A percentile compares a stretch with the other conserved stretches of the same genome.
Conservation (phyloP, 2,888 invertebrate species). For the Metalampra italica region DNA sequence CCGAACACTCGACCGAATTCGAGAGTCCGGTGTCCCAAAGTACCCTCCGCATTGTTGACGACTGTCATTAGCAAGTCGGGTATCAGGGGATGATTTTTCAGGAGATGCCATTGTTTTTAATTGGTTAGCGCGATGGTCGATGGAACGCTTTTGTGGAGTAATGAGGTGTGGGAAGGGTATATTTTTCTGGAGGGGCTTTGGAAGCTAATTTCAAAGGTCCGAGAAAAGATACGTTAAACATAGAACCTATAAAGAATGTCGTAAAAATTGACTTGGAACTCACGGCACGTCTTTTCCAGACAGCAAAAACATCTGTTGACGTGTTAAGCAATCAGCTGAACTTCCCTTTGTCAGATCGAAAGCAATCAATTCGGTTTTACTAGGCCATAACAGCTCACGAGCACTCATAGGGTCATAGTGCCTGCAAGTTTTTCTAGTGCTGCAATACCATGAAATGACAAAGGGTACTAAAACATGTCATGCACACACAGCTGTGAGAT, state of each 20-base stretch:
- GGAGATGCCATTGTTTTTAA: conserved; percentile 51
- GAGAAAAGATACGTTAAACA: background rate
- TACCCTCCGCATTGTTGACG: conserved; percentile 31
- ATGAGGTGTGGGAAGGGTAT: conserved; percentile 33
- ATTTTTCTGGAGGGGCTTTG: background rate
- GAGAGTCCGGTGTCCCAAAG: conserved; percentile 37
- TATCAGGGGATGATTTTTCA: conserved; percentile 36
- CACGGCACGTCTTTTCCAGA: too few relatives aligned
- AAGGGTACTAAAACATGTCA: too few relatives aligned
- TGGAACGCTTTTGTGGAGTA: conserved; percentile 30
- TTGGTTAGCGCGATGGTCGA: conserved; percentile 41
- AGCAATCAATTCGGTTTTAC: background rate
- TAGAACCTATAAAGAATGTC: too few relatives aligned
- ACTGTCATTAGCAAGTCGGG: conserved; percentile 31
- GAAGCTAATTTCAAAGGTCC: background rate
- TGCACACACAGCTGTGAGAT: too few relatives aligned
- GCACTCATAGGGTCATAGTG: too few relatives aligned
- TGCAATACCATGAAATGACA: too few relatives aligned
- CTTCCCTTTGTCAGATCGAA: background rate
- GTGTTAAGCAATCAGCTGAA: background rate
- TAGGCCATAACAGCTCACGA: background rate
- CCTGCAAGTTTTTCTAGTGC: too few relatives aligned
- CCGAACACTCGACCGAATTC: conserved; percentile 47
- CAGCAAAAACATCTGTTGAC: too few relatives aligned
- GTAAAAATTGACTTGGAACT: too few relatives aligned